A percentile compares a stretch with the other conserved stretches of the same genome.
Evolutionary conservation across 2,797 vertebrate species (phyloP).

Genomic region (Novumbra hubbsi): DNA sequence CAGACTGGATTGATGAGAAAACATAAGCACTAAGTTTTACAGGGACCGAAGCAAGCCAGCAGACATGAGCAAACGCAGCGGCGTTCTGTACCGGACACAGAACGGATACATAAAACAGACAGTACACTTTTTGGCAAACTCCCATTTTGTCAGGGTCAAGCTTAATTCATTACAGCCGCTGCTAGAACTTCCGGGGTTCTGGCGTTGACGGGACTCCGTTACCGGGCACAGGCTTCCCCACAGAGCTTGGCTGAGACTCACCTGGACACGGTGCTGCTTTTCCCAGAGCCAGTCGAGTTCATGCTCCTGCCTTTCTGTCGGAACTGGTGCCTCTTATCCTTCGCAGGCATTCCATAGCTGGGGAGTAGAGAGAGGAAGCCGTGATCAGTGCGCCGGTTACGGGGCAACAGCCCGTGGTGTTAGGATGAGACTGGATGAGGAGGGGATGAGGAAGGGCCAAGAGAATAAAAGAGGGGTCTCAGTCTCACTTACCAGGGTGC

Average conservation of each 20-base stretch:
- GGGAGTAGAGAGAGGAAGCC: background rate
- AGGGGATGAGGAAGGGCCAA: background rate
- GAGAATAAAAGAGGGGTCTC: background rate
- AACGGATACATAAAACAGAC: background rate
- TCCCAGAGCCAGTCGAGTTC: constrained; percentile 96
- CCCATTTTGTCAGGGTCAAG: too few species aligned
- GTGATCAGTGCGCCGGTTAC: background rate
- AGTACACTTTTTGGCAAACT: background rate
- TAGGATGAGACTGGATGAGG: background rate
- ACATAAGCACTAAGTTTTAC: background rate
- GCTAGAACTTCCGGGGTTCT: too few species aligned
- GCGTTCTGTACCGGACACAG: background rate
- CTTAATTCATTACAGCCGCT: too few species aligned
- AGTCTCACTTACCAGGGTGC: constrained; percentile 74
- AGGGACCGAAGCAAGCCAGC: background rate
- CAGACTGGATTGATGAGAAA: constrained; percentile 71
- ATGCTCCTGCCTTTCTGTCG: constrained; percentile 92
- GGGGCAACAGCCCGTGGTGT: background rate
- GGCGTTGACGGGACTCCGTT: too few species aligned
- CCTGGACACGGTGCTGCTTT: constrained; percentile 95
- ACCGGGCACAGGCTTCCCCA: background rate
- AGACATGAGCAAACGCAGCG: background rate
- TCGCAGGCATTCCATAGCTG: constrained; percentile 78
- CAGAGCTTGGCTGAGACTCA: constrained; percentile 32
- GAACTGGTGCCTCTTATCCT: constrained; percentile 88